Evolutionary conservation across 2,797 vertebrate species (phyloP).

Genomic region (Neomorphus geoffroyi): DNA sequence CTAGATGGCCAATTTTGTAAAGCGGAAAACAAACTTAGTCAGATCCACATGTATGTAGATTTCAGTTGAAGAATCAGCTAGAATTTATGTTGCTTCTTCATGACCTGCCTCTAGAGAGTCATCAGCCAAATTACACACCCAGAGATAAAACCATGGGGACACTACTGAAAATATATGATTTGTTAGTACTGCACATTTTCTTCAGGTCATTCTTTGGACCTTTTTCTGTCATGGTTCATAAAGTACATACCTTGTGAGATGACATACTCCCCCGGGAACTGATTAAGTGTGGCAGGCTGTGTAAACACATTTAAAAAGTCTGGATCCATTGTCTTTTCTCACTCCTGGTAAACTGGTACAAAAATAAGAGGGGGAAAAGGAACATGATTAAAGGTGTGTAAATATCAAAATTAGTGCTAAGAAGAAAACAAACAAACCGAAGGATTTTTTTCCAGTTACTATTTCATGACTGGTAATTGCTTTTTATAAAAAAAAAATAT

Average conservation of each 20-base stretch:
- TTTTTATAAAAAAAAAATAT: background rate
- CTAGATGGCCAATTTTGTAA: background rate
- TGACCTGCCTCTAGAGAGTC: background rate
- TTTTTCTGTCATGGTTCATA: background rate
- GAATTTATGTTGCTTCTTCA: background rate
- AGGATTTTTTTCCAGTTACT: fast-evolving
- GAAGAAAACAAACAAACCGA: background rate
- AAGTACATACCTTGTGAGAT: slow-evolving; percentile 45
- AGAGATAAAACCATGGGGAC: background rate
- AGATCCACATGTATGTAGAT: background rate
- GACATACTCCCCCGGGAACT: background rate
- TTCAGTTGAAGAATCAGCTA: background rate
- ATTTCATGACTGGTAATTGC: background rate
- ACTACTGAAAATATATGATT: background rate
- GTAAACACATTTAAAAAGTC: slow-evolving; percentile 41
- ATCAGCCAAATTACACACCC: background rate
- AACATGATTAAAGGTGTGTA: background rate
- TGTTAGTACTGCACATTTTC: background rate
- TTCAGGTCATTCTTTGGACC: background rate
- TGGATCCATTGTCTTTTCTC: slow-evolving; percentile 55
- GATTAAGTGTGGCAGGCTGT: background rate
- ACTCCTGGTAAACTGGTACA: background rate
- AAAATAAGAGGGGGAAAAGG: background rate
- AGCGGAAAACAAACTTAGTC: background rate
- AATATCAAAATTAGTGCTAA: background rate